Percentiles rank a stretch among this genome's conserved stretches.
These are phyloP conservation scores for Busseola fusca DNA, from an alignment of 2,888 invertebrate genomes.

Conservation along the genomic window DNA sequence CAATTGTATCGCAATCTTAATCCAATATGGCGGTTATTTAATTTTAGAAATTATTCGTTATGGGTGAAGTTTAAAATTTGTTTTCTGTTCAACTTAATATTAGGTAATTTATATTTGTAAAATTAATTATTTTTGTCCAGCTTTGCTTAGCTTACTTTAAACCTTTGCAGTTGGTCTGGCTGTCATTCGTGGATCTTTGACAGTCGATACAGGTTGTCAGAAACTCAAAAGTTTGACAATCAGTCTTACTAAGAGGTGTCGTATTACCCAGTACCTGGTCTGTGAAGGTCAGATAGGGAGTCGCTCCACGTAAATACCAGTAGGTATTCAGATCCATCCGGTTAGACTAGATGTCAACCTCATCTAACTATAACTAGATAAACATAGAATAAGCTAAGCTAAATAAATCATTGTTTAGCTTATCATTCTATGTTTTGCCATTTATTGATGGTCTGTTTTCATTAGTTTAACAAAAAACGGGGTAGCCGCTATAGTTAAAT, in stretches of 20 bases:
- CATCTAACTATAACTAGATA: not conserved
- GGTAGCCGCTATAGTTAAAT: not conserved
- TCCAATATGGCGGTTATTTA: not conserved
- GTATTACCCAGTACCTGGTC: not conserved
- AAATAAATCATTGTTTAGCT: too few species aligned
- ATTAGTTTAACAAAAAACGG: slow-evolving; percentile 2
- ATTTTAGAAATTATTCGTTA: not conserved
- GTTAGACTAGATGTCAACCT: too few species aligned
- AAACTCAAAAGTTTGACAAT: too few species aligned
- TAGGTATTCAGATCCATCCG: too few species aligned
- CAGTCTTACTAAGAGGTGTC: not conserved
- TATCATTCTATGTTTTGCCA: not conserved
- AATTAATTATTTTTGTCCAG: not conserved
- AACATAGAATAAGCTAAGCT: too few species aligned
- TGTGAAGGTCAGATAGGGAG: not conserved
- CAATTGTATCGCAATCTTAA: not conserved
- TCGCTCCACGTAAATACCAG: too few species aligned
- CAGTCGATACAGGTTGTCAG: too few species aligned
- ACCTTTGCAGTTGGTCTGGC: too few species aligned
- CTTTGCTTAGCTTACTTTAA: not conserved
- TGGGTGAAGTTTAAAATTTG: not conserved
- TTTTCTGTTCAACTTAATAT: not conserved
- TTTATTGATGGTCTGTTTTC: slow-evolving; percentile 8
- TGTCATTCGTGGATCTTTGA: too few species aligned
- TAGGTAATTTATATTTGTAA: not conserved